Evolutionary conservation across 2,797 vertebrate genomes (phyloP).

Genomic region (Neosalanx taihuensis): DNA sequence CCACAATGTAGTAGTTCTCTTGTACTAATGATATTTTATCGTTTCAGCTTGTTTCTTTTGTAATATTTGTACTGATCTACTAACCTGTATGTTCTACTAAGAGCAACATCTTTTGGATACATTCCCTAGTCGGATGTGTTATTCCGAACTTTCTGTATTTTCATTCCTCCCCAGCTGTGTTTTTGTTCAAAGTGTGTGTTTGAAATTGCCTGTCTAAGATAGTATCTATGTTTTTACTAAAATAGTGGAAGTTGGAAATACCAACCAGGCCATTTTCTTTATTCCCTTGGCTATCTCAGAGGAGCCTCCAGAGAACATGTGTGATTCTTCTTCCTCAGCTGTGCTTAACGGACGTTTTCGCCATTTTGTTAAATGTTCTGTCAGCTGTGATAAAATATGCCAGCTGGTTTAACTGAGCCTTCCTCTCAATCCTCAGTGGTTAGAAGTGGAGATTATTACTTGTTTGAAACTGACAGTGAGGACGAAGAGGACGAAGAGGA

Average conservation of each 20-base stretch:
- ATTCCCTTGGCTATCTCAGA: neutral
- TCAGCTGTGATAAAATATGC: neutral
- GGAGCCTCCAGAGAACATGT: neutral
- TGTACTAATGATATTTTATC: neutral
- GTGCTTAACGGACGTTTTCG: neutral
- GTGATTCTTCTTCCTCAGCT: neutral
- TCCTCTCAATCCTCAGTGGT: conserved; percentile 83
- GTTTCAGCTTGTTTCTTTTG: neutral
- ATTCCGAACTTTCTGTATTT: neutral
- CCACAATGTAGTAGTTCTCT: conserved; percentile 24
- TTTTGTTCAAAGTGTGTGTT: neutral
- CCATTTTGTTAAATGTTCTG: neutral
- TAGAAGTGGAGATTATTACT: conserved; percentile 99
- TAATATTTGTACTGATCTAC: neutral
- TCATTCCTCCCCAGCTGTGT: neutral
- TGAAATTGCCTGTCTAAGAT: neutral
- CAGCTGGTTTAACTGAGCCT: conserved; percentile 29
- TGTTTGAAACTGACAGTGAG: conserved; percentile 99
- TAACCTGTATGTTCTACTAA: neutral
- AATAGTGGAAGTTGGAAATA: neutral
- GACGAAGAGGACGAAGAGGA: conserved; percentile 94
- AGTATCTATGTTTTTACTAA: no score
- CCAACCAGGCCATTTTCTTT: no score
- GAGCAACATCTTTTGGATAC: neutral
- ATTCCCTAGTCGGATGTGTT: neutral